Conservation (phyloP, 2,113 vertebrate species). For the Notarius lentiginosus region DNA sequence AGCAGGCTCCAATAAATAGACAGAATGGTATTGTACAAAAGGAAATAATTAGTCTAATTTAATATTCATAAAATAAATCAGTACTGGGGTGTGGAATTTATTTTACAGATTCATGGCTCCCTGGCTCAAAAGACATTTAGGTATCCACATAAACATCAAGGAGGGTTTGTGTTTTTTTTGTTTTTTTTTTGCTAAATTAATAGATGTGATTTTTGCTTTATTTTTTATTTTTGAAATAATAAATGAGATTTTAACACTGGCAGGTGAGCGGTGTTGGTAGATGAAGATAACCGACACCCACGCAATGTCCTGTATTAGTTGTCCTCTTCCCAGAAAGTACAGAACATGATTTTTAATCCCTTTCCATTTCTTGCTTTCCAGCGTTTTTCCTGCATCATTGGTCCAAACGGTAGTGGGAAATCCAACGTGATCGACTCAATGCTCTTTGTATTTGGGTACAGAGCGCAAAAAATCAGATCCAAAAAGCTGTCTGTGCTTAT, state of each 20-base stretch:
- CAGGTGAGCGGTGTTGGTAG: too few relatives aligned
- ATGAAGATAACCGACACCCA: too few relatives aligned
- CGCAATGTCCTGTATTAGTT: too few relatives aligned
- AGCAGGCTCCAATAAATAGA: not conserved
- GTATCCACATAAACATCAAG: not conserved
- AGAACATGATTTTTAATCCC: not conserved
- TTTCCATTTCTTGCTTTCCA: constrained; percentile 62
- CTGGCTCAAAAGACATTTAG: not conserved
- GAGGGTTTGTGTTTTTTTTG: not conserved
- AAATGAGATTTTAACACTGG: too few relatives aligned
- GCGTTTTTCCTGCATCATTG: constrained; percentile 98
- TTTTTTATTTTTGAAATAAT: too few relatives aligned
- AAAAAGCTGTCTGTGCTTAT: constrained; percentile 97
- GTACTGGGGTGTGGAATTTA: not conserved
- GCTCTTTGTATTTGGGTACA: constrained; percentile 98
- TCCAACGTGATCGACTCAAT: constrained; percentile 98
- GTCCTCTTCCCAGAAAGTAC: too few relatives aligned
- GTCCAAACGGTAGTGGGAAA: constrained; percentile 97
- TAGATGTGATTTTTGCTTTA: not conserved
- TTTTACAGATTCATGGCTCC: not conserved
- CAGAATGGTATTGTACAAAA: not conserved
- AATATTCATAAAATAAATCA: not conserved
- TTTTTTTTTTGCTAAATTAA: too few relatives aligned
- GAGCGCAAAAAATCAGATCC: constrained; percentile 97
- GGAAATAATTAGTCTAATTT: not conserved